Percentiles rank a stretch among this genome's conserved stretches.
Conservation (phyloP, 1,140 invertebrate genomes). For the Calephelis virginiensis region DNA sequence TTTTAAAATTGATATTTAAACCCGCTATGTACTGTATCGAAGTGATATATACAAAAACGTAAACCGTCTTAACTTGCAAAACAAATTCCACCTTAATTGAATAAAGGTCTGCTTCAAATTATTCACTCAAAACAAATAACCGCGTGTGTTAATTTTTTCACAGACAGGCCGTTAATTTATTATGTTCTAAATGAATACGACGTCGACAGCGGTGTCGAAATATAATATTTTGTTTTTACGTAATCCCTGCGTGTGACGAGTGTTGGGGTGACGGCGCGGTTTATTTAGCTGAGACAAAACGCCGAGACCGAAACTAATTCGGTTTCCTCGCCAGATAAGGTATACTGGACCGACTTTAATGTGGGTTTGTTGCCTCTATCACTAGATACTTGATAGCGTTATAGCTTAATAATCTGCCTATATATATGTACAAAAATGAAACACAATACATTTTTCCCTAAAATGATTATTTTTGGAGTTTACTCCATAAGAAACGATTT, state of each 20-base stretch:
- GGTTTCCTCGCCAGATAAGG: not conserved
- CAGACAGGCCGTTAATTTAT: constrained; percentile 48
- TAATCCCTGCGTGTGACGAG: constrained; percentile 44
- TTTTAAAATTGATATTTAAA: no score
- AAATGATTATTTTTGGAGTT: no score
- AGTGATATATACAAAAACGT: not conserved
- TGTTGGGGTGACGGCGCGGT: constrained; percentile 47
- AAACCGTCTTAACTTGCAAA: constrained; percentile 2
- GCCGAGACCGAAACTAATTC: constrained; percentile 43
- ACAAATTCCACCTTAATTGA: constrained; percentile 9
- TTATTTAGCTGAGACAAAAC: constrained; percentile 46
- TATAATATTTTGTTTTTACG: constrained; percentile 62
- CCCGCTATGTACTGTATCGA: no score
- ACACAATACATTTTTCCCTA: no score
- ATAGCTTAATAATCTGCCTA: not conserved
- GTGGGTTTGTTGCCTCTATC: not conserved
- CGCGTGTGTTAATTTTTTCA: constrained; percentile 21
- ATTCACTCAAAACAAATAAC: constrained; percentile 25
- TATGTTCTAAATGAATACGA: constrained; percentile 50
- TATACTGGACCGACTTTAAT: not conserved
- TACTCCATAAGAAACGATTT: no score
- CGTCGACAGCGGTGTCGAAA: constrained; percentile 59
- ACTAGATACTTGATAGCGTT: not conserved
- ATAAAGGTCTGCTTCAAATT: constrained; percentile 17
- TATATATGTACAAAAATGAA: no score